These are phyloP conservation scores for Drosophila neocordata DNA, from an alignment of 1,140 invertebrate species.

Conservation along the genomic window DNA sequence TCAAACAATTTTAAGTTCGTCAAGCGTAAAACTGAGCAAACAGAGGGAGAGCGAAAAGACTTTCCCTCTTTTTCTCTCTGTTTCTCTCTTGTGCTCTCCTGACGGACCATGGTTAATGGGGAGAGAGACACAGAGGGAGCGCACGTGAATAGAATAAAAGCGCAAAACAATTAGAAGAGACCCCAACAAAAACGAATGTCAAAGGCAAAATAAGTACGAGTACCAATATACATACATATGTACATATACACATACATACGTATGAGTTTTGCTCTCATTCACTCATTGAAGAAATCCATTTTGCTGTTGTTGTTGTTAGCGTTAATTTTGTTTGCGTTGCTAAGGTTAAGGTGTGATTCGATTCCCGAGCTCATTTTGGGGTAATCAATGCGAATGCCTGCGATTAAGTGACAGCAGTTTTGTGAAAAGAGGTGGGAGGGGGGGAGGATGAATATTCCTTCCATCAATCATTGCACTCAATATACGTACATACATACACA, in stretches of 20 bases:
- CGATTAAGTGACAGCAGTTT: conserved; percentile 5
- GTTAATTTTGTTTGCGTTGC: conserved; percentile 11
- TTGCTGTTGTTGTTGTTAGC: neutral
- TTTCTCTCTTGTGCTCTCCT: neutral
- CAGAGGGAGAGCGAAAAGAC: conserved; percentile 13
- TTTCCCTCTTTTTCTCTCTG: conserved; percentile 7
- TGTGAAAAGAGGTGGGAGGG: no score
- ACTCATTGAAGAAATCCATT: neutral
- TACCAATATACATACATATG: no score
- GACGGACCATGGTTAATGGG: neutral
- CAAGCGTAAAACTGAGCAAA: conserved; percentile 49
- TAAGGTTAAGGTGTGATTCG: conserved; percentile 18
- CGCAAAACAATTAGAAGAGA: conserved; percentile 19
- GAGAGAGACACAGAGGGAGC: neutral
- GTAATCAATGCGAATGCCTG: conserved; percentile 12
- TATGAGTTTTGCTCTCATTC: neutral
- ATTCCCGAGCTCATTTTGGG: neutral
- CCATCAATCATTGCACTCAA: conserved; percentile 14
- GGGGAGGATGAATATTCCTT: neutral
- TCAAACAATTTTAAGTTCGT: conserved; percentile 49
- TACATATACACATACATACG: no score
- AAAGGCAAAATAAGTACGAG: conserved; percentile 11
- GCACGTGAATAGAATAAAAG: conserved; percentile 41
- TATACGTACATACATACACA: neutral
- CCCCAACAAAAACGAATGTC: conserved; percentile 6